A percentile compares a stretch with the other conserved stretches of the same genome.
phyloP scores from a whole-genome alignment of 2,113 vertebrate genomes.

The Jaculus jaculus region DNA sequence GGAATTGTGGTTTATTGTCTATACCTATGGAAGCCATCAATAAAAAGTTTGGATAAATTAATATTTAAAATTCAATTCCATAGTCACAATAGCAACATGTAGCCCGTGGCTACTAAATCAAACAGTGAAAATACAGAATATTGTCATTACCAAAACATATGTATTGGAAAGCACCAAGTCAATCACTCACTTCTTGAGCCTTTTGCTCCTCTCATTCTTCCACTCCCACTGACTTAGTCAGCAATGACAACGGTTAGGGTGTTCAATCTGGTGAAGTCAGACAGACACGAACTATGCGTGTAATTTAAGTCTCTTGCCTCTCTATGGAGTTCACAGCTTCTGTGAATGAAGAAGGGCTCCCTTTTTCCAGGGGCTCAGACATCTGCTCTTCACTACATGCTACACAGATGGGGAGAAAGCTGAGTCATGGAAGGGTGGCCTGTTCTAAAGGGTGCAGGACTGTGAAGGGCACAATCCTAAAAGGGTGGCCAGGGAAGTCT shows the following conservation, averaged over 20 bases:
- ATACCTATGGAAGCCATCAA: too few relatives aligned
- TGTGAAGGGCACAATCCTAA: neutral
- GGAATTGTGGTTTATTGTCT: too few relatives aligned
- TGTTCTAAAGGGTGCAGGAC: neutral
- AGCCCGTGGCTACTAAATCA: neutral
- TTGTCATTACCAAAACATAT: neutral
- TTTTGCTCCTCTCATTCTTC: constrained; percentile 17
- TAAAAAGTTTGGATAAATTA: constrained; percentile 27
- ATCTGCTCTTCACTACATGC: neutral
- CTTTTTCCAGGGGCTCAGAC: neutral
- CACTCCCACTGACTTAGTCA: neutral
- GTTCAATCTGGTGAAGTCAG: neutral
- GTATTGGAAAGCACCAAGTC: neutral
- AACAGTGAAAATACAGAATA: neutral
- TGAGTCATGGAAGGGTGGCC: neutral
- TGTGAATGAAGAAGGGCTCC: neutral
- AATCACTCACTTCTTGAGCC: neutral
- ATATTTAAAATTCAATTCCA: constrained; percentile 16
- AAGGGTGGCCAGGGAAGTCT: neutral
- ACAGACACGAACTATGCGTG: neutral
- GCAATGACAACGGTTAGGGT: neutral
- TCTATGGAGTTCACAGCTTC: neutral
- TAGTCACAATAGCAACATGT: neutral
- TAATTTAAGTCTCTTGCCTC: neutral
- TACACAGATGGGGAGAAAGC: neutral